These are phyloP conservation scores for Urophycis tenuis DNA, from an alignment of 2,797 vertebrate species.

Conservation along the genomic window DNA sequence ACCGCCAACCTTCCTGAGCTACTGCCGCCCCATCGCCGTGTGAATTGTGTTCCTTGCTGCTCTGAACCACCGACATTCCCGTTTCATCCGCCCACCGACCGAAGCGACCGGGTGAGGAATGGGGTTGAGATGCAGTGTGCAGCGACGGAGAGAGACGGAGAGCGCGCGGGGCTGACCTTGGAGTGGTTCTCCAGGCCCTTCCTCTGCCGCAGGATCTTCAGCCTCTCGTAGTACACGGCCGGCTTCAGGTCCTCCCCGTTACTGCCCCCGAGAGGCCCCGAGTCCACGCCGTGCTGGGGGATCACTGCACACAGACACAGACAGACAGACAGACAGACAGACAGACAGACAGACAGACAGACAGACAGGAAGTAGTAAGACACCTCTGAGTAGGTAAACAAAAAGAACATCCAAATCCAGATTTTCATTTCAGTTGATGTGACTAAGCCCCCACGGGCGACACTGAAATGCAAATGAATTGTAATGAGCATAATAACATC, in stretches of 20 bases:
- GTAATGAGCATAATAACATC: neutral
- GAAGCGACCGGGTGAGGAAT: too few species aligned
- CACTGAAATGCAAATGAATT: neutral
- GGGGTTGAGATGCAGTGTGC: too few species aligned
- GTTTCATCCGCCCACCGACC: too few species aligned
- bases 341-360: too few species aligned
- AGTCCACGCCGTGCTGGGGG: slow-evolving; percentile 78
- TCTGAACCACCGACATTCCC: neutral
- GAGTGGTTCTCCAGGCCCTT: slow-evolving; percentile 91
- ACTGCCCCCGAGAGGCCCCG: slow-evolving; percentile 65
- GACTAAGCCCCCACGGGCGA: neutral
- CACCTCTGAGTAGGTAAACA: neutral
- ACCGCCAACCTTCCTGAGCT: too few species aligned
- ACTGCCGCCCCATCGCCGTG: too few species aligned
- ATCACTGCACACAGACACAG: slow-evolving; percentile 67
- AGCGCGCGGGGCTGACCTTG: slow-evolving; percentile 84
- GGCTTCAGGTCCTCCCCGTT: slow-evolving; percentile 90
- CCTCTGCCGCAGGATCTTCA: slow-evolving; percentile 93
- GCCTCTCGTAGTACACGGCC: slow-evolving; percentile 91
- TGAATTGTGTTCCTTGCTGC: neutral
- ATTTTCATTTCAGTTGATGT: neutral
- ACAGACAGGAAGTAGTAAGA: neutral
- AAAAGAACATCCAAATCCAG: neutral
- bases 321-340: neutral
- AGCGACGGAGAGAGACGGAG: too few species aligned